These are phyloP conservation scores for Hippoglossus stenolepis DNA, from an alignment of 2,113 vertebrate species.

Conservation along the genomic window DNA sequence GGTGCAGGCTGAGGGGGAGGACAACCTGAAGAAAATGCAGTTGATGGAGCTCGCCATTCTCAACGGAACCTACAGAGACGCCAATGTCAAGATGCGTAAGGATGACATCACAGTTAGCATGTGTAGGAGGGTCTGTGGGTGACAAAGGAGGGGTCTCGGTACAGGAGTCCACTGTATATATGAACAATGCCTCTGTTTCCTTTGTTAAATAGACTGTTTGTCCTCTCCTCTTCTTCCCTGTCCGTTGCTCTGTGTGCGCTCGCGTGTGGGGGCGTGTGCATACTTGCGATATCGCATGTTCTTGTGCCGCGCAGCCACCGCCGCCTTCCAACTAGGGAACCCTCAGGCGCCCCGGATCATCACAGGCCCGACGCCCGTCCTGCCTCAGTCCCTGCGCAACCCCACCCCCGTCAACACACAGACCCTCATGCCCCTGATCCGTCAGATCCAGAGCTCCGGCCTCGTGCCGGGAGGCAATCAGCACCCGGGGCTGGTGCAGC, in stretches of 20 bases:
- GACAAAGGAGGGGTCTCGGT: slow-evolving; percentile 53
- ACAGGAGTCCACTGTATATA: slow-evolving; percentile 74
- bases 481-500: slow-evolving; percentile 93
- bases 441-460: slow-evolving; percentile 95
- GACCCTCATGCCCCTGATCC: slow-evolving; percentile 98
- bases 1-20: slow-evolving; percentile 95
- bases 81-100: slow-evolving; percentile 99
- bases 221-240: slow-evolving; percentile 62
- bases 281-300: slow-evolving; percentile 54
- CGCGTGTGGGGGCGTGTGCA: slow-evolving; percentile 48
- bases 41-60: slow-evolving; percentile 99
- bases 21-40: slow-evolving; percentile 99
- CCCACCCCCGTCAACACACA: slow-evolving; percentile 89
- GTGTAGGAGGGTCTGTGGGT: slow-evolving; percentile 65
- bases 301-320: slow-evolving; percentile 79
- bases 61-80: slow-evolving; percentile 99
- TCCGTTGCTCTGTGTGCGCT: slow-evolving; percentile 52
- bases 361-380: slow-evolving; percentile 93
- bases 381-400: slow-evolving; percentile 91
- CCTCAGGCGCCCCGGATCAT: slow-evolving; percentile 96
- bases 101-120: slow-evolving; percentile 64
- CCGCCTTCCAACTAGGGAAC: slow-evolving; percentile 95
- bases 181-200: slow-evolving; percentile 70
- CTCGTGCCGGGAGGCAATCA: slow-evolving; percentile 94
- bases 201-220: slow-evolving; percentile 72